Evolutionary conservation across 2,888 invertebrate genomes (phyloP).

Genomic region (Portevinia maculata): DNA sequence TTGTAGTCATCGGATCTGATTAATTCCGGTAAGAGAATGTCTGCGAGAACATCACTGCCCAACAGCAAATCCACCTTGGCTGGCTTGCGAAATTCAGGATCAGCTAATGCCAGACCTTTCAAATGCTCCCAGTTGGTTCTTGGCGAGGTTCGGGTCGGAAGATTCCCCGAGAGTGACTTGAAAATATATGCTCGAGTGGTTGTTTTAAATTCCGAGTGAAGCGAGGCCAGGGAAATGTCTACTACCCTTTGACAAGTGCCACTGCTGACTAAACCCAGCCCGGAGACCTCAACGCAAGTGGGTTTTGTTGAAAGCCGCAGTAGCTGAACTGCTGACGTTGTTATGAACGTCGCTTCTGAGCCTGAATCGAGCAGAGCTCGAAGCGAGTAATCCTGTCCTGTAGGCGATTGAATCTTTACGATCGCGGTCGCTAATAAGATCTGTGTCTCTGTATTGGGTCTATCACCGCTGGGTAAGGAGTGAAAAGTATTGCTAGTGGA

Average conservation of each 20-base stretch:
- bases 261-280: constrained; percentile 28
- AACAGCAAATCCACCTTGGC: too few species aligned
- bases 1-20: too few species aligned
- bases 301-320: background rate
- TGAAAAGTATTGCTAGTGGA: background rate
- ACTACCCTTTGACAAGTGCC: constrained; percentile 20
- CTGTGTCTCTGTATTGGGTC: background rate
- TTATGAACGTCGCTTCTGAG: constrained; percentile 15
- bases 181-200: too few species aligned
- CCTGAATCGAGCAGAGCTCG: constrained; percentile 6
- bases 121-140: too few species aligned
- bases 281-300: constrained; percentile 11
- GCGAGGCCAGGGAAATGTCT: background rate
- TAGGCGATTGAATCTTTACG: background rate
- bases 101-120: too few species aligned
- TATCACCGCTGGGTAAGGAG: too few species aligned
- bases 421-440: constrained; percentile 17
- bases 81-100: too few species aligned
- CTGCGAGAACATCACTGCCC: too few species aligned
- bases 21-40: too few species aligned
- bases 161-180: too few species aligned
- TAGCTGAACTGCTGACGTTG: background rate
- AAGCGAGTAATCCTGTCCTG: constrained; percentile 8
- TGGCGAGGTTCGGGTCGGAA: too few species aligned
- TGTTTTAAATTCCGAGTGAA: background rate